These are phyloP conservation scores for Coleophora deauratella DNA, from an alignment of 2,888 invertebrate genomes.

Conservation along the genomic window DNA sequence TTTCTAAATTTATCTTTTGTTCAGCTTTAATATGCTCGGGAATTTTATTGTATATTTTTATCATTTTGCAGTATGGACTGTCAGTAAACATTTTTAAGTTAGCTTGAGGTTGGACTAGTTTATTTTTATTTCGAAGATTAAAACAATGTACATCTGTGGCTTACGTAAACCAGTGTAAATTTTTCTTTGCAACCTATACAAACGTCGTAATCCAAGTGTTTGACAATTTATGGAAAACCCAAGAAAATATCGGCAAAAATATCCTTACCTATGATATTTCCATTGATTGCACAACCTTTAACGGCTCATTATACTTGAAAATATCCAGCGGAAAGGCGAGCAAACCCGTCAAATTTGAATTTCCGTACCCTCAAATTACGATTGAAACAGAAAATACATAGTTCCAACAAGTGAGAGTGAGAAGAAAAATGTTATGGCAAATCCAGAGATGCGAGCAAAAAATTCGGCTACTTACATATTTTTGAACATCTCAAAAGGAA, in stretches of 20 bases:
- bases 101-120: too few species aligned
- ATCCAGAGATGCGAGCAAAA: constrained; percentile 60
- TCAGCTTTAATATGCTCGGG: too few species aligned
- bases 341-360: constrained; percentile 65
- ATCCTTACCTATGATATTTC: constrained; percentile 42
- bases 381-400: constrained; percentile 26
- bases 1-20: too few species aligned
- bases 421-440: constrained; percentile 40
- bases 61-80: too few species aligned
- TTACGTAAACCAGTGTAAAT: too few species aligned
- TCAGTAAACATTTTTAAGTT: too few species aligned
- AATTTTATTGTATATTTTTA: too few species aligned
- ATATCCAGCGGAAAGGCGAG: constrained; percentile 66
- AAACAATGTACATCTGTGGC: too few species aligned
- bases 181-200: too few species aligned
- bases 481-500: constrained; percentile 66
- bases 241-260: neutral
- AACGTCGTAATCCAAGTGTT: too few species aligned
- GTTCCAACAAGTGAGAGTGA: constrained; percentile 18
- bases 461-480: constrained; percentile 73
- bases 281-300: constrained; percentile 68
- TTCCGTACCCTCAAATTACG: constrained; percentile 58
- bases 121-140: too few species aligned
- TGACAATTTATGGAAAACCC: too few species aligned
- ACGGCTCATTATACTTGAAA: constrained; percentile 63